phyloP scores from a whole-genome alignment of 2,797 vertebrate genomes.

The Phalanger gymnotis region DNA sequence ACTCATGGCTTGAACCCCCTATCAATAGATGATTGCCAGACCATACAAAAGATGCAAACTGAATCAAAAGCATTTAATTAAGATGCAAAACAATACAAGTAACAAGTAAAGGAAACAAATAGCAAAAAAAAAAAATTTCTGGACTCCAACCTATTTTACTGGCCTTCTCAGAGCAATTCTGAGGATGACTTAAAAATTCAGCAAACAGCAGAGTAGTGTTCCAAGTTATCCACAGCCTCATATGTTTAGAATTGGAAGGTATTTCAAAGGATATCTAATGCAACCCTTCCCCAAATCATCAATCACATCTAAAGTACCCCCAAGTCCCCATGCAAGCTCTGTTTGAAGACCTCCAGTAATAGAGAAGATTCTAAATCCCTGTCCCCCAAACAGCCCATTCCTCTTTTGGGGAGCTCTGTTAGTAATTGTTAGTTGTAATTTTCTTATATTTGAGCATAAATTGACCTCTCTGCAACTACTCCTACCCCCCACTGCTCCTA shows the following conservation, averaged over 20 bases:
- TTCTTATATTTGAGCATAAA: too few relatives aligned
- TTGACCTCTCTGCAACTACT: too few relatives aligned
- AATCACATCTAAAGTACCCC: neutral
- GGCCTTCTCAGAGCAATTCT: neutral
- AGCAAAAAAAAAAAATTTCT: neutral
- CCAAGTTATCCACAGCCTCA: neutral
- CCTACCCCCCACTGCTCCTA: too few relatives aligned
- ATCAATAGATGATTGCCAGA: neutral
- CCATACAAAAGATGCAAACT: neutral
- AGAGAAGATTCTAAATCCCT: too few relatives aligned
- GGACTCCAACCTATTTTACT: neutral
- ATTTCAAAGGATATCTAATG: neutral
- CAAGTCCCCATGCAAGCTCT: too few relatives aligned
- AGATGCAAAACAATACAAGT: neutral
- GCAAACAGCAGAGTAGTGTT: neutral
- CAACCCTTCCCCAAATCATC: neutral
- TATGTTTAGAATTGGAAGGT: neutral
- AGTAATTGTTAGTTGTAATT: too few relatives aligned
- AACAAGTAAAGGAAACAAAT: neutral
- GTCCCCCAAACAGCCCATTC: too few relatives aligned
- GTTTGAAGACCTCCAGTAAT: too few relatives aligned
- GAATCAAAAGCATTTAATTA: neutral
- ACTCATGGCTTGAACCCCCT: too few relatives aligned
- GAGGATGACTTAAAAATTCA: conserved; percentile 11
- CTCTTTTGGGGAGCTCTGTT: too few relatives aligned